Conservation (phyloP, 2,888 invertebrate species). For the Cheilosia impressa region DNA sequence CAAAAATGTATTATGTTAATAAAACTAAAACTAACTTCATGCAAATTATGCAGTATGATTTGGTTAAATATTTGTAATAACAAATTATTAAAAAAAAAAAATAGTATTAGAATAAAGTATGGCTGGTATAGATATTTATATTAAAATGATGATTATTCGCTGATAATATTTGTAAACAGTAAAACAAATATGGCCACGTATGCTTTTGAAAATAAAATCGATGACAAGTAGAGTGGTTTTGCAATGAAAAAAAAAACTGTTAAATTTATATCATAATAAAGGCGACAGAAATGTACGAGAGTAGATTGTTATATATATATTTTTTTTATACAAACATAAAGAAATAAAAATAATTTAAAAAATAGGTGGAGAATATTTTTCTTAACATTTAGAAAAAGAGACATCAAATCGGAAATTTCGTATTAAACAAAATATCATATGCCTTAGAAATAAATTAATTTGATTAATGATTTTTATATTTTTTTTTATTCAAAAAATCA, state of each 20-base stretch:
- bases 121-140: background rate
- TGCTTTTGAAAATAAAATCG: slow-evolving; percentile 55
- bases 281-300: slow-evolving; percentile 61
- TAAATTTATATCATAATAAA: slow-evolving; percentile 23
- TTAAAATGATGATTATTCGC: background rate
- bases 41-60: slow-evolving; percentile 40
- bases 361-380: slow-evolving; percentile 24
- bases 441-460: slow-evolving; percentile 43
- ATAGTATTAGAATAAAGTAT: slow-evolving; percentile 76
- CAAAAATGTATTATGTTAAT: background rate
- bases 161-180: background rate
- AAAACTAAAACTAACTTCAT: slow-evolving; percentile 33
- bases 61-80: slow-evolving; percentile 74
- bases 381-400: slow-evolving; percentile 66
- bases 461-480: slow-evolving; percentile 33
- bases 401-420: slow-evolving; percentile 61
- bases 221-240: slow-evolving; percentile 71
- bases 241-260: slow-evolving; percentile 38
- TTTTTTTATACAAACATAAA: slow-evolving; percentile 42
- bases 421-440: slow-evolving; percentile 41
- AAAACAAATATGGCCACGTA: slow-evolving; percentile 70
- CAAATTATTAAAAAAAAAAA: slow-evolving; percentile 76
- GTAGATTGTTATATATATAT: slow-evolving; percentile 6
- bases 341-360: slow-evolving; percentile 24
- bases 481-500: slow-evolving; percentile 72